These are phyloP conservation scores for Pseudomyrmex cubaensis DNA, from an alignment of 1,140 invertebrate species.

Conservation along the genomic window DNA sequence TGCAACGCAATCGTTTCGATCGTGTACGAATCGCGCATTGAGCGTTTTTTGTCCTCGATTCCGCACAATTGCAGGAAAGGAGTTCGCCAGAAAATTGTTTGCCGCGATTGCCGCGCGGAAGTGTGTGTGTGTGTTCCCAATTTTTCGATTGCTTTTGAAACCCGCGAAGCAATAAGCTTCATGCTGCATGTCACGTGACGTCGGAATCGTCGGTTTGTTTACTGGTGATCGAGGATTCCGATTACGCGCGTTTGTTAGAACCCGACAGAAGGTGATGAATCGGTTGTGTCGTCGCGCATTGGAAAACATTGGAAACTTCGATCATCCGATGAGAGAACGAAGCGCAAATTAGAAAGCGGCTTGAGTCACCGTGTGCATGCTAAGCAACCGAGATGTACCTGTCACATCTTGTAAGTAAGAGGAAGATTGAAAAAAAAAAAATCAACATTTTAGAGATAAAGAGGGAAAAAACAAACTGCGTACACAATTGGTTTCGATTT, in stretches of 20 bases:
- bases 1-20: neutral
- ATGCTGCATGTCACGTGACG: neutral
- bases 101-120: neutral
- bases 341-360: constrained; percentile 50
- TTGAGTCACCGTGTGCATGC: constrained; percentile 5
- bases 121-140: neutral
- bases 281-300: constrained; percentile 16
- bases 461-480: no score
- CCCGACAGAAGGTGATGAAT: constrained; percentile 13
- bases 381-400: constrained; percentile 51
- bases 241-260: neutral
- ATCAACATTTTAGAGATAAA: neutral
- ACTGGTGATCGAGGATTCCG: neutral
- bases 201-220: neutral
- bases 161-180: neutral
- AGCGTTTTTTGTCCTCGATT: neutral
- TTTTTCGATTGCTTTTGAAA: neutral
- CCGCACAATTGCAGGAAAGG: neutral
- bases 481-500: no score
- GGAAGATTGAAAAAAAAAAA: neutral
- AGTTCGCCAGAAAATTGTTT: neutral
- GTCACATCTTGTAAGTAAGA: constrained; percentile 63
- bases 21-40: neutral
- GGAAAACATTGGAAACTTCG: neutral
- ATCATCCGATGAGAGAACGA: neutral